A percentile compares a stretch with the other conserved stretches of the same genome.
phyloP scores from a whole-genome alignment of 2,113 vertebrate genomes.

The Corythaeola cristata region DNA sequence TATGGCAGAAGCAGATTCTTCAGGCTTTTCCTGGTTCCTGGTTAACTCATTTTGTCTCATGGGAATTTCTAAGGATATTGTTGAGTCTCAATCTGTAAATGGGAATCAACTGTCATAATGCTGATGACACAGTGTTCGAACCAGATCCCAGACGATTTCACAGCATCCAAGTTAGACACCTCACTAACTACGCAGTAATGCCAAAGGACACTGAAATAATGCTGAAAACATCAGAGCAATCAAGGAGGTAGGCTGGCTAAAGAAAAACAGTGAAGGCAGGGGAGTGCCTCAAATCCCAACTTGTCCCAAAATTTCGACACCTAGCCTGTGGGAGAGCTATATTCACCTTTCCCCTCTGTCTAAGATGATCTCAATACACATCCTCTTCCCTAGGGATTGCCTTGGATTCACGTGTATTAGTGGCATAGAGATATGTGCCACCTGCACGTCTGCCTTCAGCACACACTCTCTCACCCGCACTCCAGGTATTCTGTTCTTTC shows the following conservation, averaged over 20 bases:
- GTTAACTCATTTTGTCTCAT: neutral
- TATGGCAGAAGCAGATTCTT: neutral
- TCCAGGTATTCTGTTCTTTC: neutral
- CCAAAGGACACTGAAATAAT: neutral
- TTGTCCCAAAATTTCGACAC: neutral
- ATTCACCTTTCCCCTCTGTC: neutral
- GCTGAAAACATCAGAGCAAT: neutral
- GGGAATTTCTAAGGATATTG: neutral
- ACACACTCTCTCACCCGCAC: fast-evolving
- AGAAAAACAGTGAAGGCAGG: neutral
- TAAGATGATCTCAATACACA: neutral
- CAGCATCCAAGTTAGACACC: neutral
- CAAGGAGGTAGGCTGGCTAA: neutral
- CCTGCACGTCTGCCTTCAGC: neutral
- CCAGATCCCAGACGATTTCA: neutral
- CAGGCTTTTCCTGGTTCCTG: neutral
- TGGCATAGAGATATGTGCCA: neutral
- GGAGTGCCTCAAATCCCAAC: neutral
- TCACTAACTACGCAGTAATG: neutral
- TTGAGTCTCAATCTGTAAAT: neutral
- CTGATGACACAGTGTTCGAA: neutral
- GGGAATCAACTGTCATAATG: neutral
- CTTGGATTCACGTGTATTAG: neutral
- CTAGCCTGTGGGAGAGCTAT: neutral
- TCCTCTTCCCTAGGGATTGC: neutral